These are phyloP conservation scores for Crocallis elinguaria DNA, from an alignment of 2,888 invertebrate genomes.

Conservation along the genomic window DNA sequence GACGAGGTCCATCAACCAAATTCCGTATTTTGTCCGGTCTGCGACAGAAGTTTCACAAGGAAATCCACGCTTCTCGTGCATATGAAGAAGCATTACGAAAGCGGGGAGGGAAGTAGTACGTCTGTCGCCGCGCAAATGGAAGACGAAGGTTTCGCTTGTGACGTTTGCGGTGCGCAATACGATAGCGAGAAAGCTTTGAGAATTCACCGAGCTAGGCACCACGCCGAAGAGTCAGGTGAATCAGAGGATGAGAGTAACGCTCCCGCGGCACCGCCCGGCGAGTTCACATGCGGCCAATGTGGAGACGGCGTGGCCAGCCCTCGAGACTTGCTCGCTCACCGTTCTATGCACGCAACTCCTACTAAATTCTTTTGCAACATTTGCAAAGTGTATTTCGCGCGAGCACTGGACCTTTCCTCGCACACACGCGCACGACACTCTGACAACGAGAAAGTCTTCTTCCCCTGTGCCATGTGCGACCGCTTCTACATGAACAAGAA, in stretches of 20 bases:
- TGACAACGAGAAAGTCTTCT: slow-evolving; percentile 81
- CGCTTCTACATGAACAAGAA: slow-evolving; percentile 83
- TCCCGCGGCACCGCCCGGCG: slow-evolving; percentile 67
- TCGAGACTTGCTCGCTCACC: slow-evolving; percentile 83
- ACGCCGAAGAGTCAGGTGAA: slow-evolving; percentile 73
- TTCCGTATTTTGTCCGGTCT: slow-evolving; percentile 85
- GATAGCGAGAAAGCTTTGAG: slow-evolving; percentile 83
- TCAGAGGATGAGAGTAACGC: slow-evolving; percentile 69
- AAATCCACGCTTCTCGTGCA: slow-evolving; percentile 87
- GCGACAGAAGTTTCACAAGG: slow-evolving; percentile 86
- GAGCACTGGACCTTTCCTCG: slow-evolving; percentile 73
- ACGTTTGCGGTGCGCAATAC: slow-evolving; percentile 86
- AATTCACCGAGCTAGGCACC: slow-evolving; percentile 85
- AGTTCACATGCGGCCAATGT: slow-evolving; percentile 83
- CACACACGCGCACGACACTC: slow-evolving; percentile 80
- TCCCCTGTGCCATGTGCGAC: slow-evolving; percentile 85
- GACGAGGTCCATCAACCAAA: slow-evolving; percentile 83
- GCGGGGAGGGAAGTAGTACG: slow-evolving; percentile 68
- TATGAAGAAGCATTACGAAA: slow-evolving; percentile 85
- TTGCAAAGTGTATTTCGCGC: slow-evolving; percentile 82
- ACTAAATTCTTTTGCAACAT: slow-evolving; percentile 84
- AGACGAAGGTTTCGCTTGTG: slow-evolving; percentile 79
- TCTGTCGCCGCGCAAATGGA: slow-evolving; percentile 55
- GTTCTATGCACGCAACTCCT: slow-evolving; percentile 80
- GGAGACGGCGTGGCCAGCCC: slow-evolving; percentile 83